Conservation (phyloP, 2,888 invertebrate genomes). For the Cenopis cana region DNA sequence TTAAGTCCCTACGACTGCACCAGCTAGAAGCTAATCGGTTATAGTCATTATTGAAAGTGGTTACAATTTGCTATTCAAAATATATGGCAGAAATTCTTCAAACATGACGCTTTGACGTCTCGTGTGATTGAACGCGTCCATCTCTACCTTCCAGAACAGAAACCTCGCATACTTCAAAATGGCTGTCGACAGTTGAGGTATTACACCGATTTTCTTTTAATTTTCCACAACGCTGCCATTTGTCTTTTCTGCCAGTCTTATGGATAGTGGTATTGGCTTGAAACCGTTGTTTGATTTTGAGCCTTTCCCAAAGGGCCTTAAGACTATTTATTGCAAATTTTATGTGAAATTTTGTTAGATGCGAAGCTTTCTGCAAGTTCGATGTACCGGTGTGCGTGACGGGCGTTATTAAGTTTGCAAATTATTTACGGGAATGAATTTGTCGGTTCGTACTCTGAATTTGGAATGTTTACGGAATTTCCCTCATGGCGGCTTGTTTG, state of each 20-base stretch:
- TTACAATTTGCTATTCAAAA: conserved; percentile 9
- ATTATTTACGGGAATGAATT: conserved; percentile 37
- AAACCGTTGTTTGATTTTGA: background rate
- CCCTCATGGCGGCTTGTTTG: conserved; percentile 17
- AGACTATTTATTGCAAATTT: background rate
- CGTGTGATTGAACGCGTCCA: conserved; percentile 18
- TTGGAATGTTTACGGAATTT: conserved; percentile 22
- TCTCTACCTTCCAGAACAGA: conserved; percentile 20
- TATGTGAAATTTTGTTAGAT: background rate
- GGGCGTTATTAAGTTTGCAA: conserved; percentile 33
- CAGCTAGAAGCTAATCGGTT: background rate
- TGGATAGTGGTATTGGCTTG: background rate
- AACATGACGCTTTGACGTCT: conserved; percentile 13
- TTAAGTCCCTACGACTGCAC: background rate
- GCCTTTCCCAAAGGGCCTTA: background rate
- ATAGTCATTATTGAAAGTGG: background rate
- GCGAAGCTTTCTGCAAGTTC: conserved; percentile 17
- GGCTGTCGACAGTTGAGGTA: conserved; percentile 26
- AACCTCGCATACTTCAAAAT: conserved; percentile 17
- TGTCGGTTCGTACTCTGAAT: conserved; percentile 39
- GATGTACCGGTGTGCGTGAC: conserved; percentile 38
- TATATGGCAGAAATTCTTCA: conserved; percentile 18
- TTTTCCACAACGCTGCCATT: conserved; percentile 19
- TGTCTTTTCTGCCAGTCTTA: conserved; percentile 22
- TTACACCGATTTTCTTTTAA: conserved; percentile 32